Evolutionary conservation across 2,113 vertebrate species (phyloP).

Genomic region (Talpa occidentalis): DNA sequence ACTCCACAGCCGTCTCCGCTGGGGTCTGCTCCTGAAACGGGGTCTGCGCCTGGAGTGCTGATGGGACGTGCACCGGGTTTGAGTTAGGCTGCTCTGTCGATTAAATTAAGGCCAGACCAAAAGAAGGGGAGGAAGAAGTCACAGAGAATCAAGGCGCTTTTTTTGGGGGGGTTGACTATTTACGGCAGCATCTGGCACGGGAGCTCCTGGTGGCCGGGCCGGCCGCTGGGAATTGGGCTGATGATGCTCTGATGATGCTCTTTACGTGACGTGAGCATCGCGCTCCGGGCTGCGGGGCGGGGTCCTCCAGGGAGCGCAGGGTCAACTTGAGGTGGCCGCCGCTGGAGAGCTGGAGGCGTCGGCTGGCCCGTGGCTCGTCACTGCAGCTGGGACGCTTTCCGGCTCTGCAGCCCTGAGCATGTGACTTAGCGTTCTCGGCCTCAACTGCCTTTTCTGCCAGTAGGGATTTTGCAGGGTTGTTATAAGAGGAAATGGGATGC

Average conservation of each 20-base stretch:
- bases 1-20: not conserved
- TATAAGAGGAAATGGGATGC: not conserved
- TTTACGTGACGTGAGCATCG: not conserved
- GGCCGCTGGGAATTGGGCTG: not conserved
- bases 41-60: not conserved
- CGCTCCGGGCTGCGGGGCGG: not conserved
- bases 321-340: not conserved
- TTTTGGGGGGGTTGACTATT: not conserved
- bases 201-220: not conserved
- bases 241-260: not conserved
- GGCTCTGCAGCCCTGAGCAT: rapidly evolving
- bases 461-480: rapidly evolving
- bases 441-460: not conserved
- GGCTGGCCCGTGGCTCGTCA: rapidly evolving
- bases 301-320: not conserved
- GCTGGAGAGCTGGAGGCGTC: not conserved
- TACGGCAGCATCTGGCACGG: not conserved
- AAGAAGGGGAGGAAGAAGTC: conserved; percentile 17
- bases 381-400: not conserved
- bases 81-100: conserved; percentile 47
- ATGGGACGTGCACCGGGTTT: conserved; percentile 52
- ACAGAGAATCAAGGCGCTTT: not conserved
- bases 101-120: conserved; percentile 67
- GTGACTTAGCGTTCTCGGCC: not conserved
- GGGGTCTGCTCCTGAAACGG: not conserved